These are phyloP conservation scores for Melanotaenia maccullochi DNA, from an alignment of 2,797 vertebrate genomes.

Conservation along the genomic window DNA sequence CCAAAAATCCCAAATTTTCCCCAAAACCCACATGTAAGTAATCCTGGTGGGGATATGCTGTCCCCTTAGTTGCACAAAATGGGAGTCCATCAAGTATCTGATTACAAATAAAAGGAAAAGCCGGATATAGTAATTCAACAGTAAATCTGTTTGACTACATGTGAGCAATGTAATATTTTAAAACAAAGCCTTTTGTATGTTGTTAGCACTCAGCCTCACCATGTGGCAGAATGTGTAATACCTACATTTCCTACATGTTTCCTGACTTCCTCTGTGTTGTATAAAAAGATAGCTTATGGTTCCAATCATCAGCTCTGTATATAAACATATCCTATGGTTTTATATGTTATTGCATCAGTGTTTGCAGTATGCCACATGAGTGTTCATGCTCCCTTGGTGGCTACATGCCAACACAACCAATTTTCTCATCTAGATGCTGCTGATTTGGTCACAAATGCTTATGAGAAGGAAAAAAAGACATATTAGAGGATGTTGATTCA, in stretches of 20 bases:
- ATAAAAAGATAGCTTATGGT: no score
- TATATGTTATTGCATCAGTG: no score
- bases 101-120: conserved; percentile 44
- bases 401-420: no score
- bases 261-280: no score
- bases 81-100: conserved; percentile 8
- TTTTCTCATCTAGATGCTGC: no score
- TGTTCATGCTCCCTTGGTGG: no score
- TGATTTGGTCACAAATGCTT: no score
- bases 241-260: not conserved
- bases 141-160: conserved; percentile 57
- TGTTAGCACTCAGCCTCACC: not conserved
- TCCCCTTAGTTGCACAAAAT: conserved; percentile 26
- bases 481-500: no score
- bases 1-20: conserved; percentile 76
- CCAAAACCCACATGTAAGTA: conserved; percentile 76
- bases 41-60: conserved; percentile 38
- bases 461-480: no score
- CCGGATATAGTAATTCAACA: conserved; percentile 55
- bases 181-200: conserved; percentile 52
- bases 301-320: no score
- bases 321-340: no score
- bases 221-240: not conserved
- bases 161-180: conserved; percentile 49
- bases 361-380: no score